Evolutionary conservation across 2,888 invertebrate genomes (phyloP), one percentile per base, ranked within the genome.

Genomic region (Agrochola litura): DNA sequence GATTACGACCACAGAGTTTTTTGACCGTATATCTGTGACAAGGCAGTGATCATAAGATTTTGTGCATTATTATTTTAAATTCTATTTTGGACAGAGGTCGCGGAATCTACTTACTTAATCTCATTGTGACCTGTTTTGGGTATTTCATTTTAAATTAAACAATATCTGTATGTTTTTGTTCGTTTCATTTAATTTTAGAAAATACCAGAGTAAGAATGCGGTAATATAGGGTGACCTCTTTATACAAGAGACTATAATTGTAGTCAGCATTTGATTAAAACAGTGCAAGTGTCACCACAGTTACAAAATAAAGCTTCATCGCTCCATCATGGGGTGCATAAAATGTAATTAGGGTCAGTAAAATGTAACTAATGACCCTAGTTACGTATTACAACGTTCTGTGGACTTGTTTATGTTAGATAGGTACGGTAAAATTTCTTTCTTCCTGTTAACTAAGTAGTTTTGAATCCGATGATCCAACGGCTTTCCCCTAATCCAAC

Each of bases 1-100:
- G 93, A 94, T 94, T 94, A 93, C 89, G 89, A 91, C 90, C 90
- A 82, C 90, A 89, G 86, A 89, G 81, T 89, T 91, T 90, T 87
- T 87, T 82, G 70, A 83, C 68, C 82, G 71, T 79, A 65, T 85
- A 81, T 86, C 86, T 74, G 79, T 80, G 80, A 84, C 84, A 82
- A 63, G 65, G 61, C 78, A 78, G 88, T 72, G 84, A 76, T 79
- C 77, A 73, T 73, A 76, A 80, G 79, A 80, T 73, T 87, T 77
- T 74, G 68, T 83, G 70, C 73, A 77, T 84, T 81, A 66, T 81
- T 84, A 86, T 79, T 81, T 81, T 69, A 69, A 37, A 81, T 71
- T 64, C 68, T 61, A 41, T 16, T 67, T 68, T 41, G 70, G 74
- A 63, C 76, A 69, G 66, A 43, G 73, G 52, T 73, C 60, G 68